Conservation (phyloP, 1,140 invertebrate species). For the Drusus annulatus region DNA sequence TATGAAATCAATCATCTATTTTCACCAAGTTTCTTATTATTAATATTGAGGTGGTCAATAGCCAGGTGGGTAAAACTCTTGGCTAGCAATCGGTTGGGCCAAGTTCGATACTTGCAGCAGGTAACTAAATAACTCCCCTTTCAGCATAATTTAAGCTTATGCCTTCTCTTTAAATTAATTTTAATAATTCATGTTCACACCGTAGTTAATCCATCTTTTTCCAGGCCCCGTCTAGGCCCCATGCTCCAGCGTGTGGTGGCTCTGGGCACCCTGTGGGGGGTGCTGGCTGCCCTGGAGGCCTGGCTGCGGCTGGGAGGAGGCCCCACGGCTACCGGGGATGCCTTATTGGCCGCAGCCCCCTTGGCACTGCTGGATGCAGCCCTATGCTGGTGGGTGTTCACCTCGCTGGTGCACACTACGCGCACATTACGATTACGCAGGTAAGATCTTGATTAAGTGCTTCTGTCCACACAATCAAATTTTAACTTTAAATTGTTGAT, state of each 20-base stretch:
- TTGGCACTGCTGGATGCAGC: conserved; percentile 81
- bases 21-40: too few species aligned
- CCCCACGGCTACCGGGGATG: conserved; percentile 74
- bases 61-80: too few species aligned
- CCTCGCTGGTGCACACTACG: conserved; percentile 90
- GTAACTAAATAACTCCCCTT: too few species aligned
- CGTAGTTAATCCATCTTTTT: conserved; percentile 7
- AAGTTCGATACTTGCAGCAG: too few species aligned
- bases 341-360: conserved; percentile 82
- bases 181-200: too few species aligned
- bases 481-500: too few species aligned
- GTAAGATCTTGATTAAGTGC: conserved; percentile 59
- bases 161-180: too few species aligned
- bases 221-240: conserved; percentile 87
- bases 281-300: conserved; percentile 86
- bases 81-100: too few species aligned
- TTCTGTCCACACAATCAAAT: neutral
- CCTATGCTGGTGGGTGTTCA: conserved; percentile 90
- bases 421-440: conserved; percentile 87
- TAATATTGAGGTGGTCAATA: too few species aligned
- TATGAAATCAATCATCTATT: too few species aligned
- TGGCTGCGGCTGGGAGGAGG: conserved; percentile 83
- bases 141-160: too few species aligned
- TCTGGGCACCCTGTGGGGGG: conserved; percentile 86
- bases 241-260: conserved; percentile 89